Base-by-base conservation (phyloP, 2,888 invertebrate genomes). In the Cheilosia vulpina region DNA sequence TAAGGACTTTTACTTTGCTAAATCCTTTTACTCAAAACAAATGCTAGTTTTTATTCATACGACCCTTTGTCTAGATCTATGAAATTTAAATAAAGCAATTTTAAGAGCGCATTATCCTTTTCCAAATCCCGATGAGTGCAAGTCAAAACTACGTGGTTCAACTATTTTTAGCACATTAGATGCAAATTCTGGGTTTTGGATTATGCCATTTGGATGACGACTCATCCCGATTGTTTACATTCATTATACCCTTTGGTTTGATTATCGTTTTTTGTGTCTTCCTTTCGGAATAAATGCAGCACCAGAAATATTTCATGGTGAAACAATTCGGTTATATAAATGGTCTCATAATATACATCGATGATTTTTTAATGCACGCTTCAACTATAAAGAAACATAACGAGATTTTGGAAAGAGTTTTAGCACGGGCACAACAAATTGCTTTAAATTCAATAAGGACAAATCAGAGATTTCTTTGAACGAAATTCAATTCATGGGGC, bases 221-320 rank as follows among this genome's bases (percentile, higher is more conserved):
- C 24, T 88, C 87, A 31, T 69, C 87, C 3, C 79, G 77, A 66
- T 43, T 88, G 6, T 88, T 87, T 55, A 87, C 87, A 7, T 88
- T 88, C 50, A 84, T 72, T 9, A 87, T 88, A 19, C 88, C 88
- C 0, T 88, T 87, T 77, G 87, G 87, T n/a, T 15, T 84, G 88
- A 43, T n/a, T 87, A 81, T 53, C 24, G 57, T n/a, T 87, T 87
- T 45, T 45, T 81, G 5, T 63, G 68, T 47, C 41, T 83, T 11
- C 82, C 78, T 17, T 78, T 69, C 69, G 77, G 78, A 4, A 60
- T 78, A 4, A 80, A 77, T 19, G 52, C 62, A 6, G 82, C 76
- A 13, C 58, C 87, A 1, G 76, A 83, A 52, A 66, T 83, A 7
- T 87, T 87, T 65, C 78, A 77, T 34, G 63, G 38, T 65, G 0